A percentile compares a stretch with the other conserved stretches of the same genome.
phyloP scores from a whole-genome alignment of 1,140 invertebrate species.

The Drosophila fuyamai region DNA sequence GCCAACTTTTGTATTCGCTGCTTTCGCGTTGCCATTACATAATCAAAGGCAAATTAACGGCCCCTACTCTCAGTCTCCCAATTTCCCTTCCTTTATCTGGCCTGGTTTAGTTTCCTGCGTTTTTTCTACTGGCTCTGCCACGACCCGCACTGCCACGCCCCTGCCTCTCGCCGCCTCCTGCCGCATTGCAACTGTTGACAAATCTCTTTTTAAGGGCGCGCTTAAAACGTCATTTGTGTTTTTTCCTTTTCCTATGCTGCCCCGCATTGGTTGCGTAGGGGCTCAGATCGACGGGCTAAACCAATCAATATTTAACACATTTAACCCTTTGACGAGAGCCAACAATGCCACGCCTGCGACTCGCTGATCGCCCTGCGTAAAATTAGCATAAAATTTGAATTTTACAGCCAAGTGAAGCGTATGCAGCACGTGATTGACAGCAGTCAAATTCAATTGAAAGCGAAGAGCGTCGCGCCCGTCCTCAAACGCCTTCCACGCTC shows the following conservation, averaged over 20 bases:
- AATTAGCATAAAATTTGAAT: slow-evolving; percentile 84
- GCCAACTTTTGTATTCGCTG: slow-evolving; percentile 35
- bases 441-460: slow-evolving; percentile 82
- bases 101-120: slow-evolving; percentile 27
- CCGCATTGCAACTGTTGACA: slow-evolving; percentile 80
- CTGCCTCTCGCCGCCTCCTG: slow-evolving; percentile 19
- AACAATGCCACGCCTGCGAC: slow-evolving; percentile 30
- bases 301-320: slow-evolving; percentile 81
- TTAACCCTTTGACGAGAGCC: slow-evolving; percentile 67
- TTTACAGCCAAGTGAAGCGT: slow-evolving; percentile 81
- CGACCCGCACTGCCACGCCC: slow-evolving; percentile 15
- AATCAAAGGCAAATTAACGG: slow-evolving; percentile 79
- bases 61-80: slow-evolving; percentile 40
- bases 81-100: slow-evolving; percentile 8
- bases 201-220: slow-evolving; percentile 83
- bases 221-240: slow-evolving; percentile 80
- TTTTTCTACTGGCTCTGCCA: neutral
- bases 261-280: slow-evolving; percentile 14
- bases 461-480: slow-evolving; percentile 26
- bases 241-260: slow-evolving; percentile 20
- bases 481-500: neutral
- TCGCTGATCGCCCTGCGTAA: slow-evolving; percentile 77
- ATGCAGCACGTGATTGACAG: slow-evolving; percentile 82
- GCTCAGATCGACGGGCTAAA: slow-evolving; percentile 55
- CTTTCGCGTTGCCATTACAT: slow-evolving; percentile 62